Evolutionary conservation across 2,113 vertebrate genomes (phyloP), one percentile per base, ranked within the genome.

Genomic region (Scartelaos histophorus): DNA sequence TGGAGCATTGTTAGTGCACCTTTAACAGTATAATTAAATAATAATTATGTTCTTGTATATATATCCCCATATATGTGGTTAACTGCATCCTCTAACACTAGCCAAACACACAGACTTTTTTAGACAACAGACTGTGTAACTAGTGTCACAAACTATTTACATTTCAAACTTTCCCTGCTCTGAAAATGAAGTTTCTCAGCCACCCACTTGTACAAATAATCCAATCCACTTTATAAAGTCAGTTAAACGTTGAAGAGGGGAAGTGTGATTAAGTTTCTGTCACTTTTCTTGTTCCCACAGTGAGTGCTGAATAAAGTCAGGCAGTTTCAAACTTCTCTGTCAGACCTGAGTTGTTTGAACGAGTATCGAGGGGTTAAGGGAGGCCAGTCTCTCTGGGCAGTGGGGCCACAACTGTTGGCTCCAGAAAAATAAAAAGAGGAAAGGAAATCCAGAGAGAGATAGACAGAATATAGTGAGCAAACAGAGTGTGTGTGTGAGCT

Each of bases 331-430:
- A 51, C 56, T 67, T 66, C 51, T 74, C 70, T 53, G 25, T 71
- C 15, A 13, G 1, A 57, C 61, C 51, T 70, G 66, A 73, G 58
- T 71, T 75, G 62, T 75, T 67, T 58, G 67, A 78, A 17, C 34
- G 0, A 3, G 34, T 76, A 25, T 15, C 21, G 25, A 72, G 29
- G 78, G 70, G 80, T 54, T 70, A 62, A 61, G 47, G 51, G 62
- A 79, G 64, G 81, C 69, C 64, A 73, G 68, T 34, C 57, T 76
- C 43, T 49, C 64, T 34, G n/a, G 1, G 67, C 71, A 70, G 60
- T 43, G 51, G 60, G 73, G 57, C 71, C 74, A 61, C 58, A 85
- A 78, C 74, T 66, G 56, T 82, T 73, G 62, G 38, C 66, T 82
- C 47, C 60, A 24, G 53, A 22, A 68, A 49, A 79, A 79, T 75